Base-by-base conservation (phyloP, 2,888 invertebrate species). In the Campopleginae sp. region DNA sequence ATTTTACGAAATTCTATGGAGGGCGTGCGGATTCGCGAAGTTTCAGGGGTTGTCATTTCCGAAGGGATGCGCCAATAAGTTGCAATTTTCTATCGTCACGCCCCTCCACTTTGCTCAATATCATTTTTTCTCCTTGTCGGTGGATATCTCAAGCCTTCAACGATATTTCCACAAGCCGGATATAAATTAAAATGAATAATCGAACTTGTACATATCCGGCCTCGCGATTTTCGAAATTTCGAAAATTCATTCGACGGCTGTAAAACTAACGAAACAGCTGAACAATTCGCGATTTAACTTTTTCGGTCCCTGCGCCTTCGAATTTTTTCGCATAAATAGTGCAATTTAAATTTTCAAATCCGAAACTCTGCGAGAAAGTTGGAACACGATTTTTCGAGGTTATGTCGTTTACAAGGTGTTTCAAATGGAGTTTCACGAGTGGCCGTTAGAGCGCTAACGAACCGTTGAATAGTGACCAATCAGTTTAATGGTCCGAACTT, bases 381-480 rank as follows among this genome's bases (percentile, higher is more conserved):
- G 8, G 6, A 44, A 42, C 10, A 44, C 19, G 44, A 44, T 38
- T 7, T 33, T 72, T 72, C 54, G 54, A 72, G 54, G 54, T 72
- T 72, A 72, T 72, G 72, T 54, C 19, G 54, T 42, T 72, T 38
- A 33, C 8, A 38, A 38, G 19, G 19, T 66, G 38, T 72, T 54
- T 38, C 33, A 42, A 33, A 54, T 19, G 54, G 72, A 58, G 72
- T 58, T 38, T 54, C 14, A 19, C 54, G 23, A 74, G n/a, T n/a
- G 58, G 17, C 74, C 58, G 74, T 58, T 44, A 44, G 42, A 44
- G 74, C 17, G 74, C 27, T 42, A 74, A 61, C 23, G 27, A 17
- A 42, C 44, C 74, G 58, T 74, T 42, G 58, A 74, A 61, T 54
- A 19, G 71, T n/a, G 14, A 12, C 71, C 71, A 72, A 72, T 72